Evolutionary conservation across 2,797 vertebrate genomes (phyloP).

Genomic region (Nannoperca australis): DNA sequence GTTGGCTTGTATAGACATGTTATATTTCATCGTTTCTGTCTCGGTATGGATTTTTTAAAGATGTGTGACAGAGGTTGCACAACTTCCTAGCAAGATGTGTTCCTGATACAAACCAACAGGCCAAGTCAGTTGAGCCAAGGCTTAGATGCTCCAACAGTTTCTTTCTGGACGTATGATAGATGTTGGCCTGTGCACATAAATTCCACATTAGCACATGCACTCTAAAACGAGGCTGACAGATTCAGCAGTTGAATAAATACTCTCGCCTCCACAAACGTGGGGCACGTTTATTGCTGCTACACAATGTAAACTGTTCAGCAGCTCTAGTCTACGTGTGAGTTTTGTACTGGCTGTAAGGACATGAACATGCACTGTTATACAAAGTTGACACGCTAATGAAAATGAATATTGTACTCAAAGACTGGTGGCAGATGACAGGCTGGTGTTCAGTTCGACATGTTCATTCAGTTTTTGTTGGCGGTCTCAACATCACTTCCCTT

Average conservation of each 20-base stretch:
- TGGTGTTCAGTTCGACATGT: conserved; percentile 61
- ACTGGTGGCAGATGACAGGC: conserved; percentile 50
- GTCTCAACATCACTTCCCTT: conserved; percentile 43
- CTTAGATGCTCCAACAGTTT: conserved; percentile 51
- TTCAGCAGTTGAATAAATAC: conserved; percentile 58
- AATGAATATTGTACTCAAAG: conserved; percentile 43
- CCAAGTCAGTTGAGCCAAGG: conserved; percentile 44
- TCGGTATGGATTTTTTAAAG: conserved; percentile 31
- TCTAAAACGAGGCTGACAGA: conserved; percentile 54
- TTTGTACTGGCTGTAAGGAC: conserved; percentile 11
- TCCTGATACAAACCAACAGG: conserved; percentile 62
- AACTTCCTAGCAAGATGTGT: conserved; percentile 55
- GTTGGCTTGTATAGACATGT: conserved; percentile 27
- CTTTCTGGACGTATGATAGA: conserved; percentile 40
- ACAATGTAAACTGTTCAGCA: conserved; percentile 39
- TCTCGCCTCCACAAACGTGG: conserved; percentile 29
- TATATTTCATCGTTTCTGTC: conserved; percentile 36
- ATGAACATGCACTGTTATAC: conserved; percentile 26
- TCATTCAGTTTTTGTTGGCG: conserved; percentile 50
- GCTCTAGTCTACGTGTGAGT: conserved; percentile 14
- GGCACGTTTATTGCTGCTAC: conserved; percentile 20
- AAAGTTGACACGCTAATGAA: conserved; percentile 58
- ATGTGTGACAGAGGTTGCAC: conserved; percentile 57
- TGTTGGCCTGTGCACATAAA: conserved; percentile 40
- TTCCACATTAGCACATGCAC: conserved; percentile 50